Base-by-base conservation (phyloP, 2,113 vertebrate species). In the Aphelocoma coerulescens region DNA sequence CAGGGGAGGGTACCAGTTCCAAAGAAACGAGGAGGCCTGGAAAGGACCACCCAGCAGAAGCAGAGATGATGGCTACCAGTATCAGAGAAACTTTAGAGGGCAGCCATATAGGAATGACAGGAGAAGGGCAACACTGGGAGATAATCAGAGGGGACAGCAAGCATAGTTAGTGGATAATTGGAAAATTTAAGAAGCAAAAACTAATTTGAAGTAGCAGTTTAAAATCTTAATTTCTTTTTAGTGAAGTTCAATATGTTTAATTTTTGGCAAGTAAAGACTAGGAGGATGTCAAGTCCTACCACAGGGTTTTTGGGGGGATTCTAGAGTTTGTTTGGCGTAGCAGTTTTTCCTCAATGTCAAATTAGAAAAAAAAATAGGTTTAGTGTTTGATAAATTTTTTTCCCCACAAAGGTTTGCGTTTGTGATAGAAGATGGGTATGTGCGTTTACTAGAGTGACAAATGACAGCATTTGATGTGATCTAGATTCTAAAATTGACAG, bases 1-100 rank as follows among this genome's bases (percentile, higher is more conserved):
- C 19, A 95, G 98, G 75, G 98, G 98, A 39, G 97, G 97, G 6
- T 98, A 98, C 89, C 98, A 97, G 27, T 97, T 98, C 48, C 71
- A 91, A 21, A 97, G 97, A 88, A 96, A 95, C 0, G 98, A 98
- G 87, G 98, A 98, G 35, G 88, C 95, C 77, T 98, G 98, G 98
- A 98, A 98, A 81, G 98, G 97, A 37, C 95, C 95, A 23, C 85
- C 97, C 1, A n/a, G 79, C 92, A 95, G 98, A 84, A 89, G 87
- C 89, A 98, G 98, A 75, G 98, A 98, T 3, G 98, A 98, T 1
- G 92, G 97, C 22, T 98, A 95, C 82, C 98, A 98, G 48, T 97
- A 97, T 79, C 97, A 97, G 71, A 98, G 98, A 1, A 97, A 93
- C 74, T 95, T 76, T 7, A 88, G 98, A 86, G 98, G 98, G 11